phyloP scores from a whole-genome alignment of 2,113 vertebrate genomes.

The Albula goreensis region DNA sequence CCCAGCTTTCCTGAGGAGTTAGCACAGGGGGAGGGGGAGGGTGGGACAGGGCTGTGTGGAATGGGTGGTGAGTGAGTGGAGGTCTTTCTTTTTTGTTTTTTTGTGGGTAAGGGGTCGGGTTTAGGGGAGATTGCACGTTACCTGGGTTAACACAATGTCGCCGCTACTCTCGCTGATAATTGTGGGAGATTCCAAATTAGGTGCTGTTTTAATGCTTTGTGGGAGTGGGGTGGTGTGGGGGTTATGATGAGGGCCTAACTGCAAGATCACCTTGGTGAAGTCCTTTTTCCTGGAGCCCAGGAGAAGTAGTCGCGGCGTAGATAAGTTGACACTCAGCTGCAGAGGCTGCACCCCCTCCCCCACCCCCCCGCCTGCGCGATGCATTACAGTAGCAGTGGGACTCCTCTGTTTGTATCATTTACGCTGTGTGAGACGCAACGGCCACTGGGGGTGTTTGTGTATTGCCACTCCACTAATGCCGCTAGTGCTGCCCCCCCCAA shows the following conservation, averaged over 20 bases:
- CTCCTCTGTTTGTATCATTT: neutral
- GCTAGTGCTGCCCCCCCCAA: no score
- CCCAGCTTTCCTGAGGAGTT: neutral
- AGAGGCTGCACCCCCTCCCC: neutral
- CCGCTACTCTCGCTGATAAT: no score
- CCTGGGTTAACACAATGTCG: no score
- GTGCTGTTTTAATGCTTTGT: neutral
- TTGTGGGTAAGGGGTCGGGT: no score
- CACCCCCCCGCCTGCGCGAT: neutral
- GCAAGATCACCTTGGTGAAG: conserved; percentile 29
- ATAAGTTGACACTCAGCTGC: neutral
- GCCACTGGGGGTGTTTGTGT: neutral
- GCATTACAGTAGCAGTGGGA: neutral
- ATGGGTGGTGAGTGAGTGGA: no score
- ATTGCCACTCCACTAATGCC: no score
- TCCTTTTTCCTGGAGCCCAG: neutral
- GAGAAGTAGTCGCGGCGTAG: neutral
- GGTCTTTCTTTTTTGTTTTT: no score
- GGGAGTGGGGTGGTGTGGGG: neutral
- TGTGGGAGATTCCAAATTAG: no score
- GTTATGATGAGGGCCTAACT: conserved; percentile 22
- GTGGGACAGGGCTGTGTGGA: neutral
- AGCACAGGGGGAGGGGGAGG: neutral
- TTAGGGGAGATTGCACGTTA: no score
- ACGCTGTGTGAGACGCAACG: neutral